Percentiles rank a stretch among this genome's conserved stretches.
Evolutionary conservation across 2,113 vertebrate genomes (phyloP).

Genomic region (Meriones unguiculatus): DNA sequence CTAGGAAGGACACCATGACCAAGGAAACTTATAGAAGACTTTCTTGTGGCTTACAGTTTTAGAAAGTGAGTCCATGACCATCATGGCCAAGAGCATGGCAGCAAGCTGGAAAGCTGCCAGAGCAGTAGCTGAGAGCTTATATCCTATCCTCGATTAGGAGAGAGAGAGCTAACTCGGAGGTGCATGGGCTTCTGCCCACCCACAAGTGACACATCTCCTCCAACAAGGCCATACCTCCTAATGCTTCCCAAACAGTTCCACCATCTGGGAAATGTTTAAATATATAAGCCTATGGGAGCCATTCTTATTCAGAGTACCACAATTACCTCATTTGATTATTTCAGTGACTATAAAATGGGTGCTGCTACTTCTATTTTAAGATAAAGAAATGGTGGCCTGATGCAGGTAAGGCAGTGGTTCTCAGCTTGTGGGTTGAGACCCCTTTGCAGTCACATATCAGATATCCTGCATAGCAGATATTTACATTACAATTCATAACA

Average conservation of each 20-base stretch:
- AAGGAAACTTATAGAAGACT: neutral
- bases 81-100: neutral
- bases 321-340: neutral
- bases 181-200: neutral
- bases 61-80: neutral
- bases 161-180: neutral
- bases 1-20: neutral
- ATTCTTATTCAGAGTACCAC: neutral
- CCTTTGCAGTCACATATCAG: neutral
- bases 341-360: conserved; percentile 33
- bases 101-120: neutral
- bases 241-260: neutral
- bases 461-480: neutral
- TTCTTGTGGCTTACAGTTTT: neutral
- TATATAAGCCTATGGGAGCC: neutral
- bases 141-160: neutral
- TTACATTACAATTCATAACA: neutral
- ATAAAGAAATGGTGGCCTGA: conserved; percentile 4
- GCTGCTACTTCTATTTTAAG: neutral
- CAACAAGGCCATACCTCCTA: neutral
- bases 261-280: neutral
- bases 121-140: neutral
- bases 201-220: neutral
- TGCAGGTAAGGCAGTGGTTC: neutral
- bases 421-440: neutral